Evolutionary conservation across 30 jellyfish, hydroid and myxozoan species (phyloP), one percentile per base, ranked within the genome.

Genomic region (Catostylus mosaicus): DNA sequence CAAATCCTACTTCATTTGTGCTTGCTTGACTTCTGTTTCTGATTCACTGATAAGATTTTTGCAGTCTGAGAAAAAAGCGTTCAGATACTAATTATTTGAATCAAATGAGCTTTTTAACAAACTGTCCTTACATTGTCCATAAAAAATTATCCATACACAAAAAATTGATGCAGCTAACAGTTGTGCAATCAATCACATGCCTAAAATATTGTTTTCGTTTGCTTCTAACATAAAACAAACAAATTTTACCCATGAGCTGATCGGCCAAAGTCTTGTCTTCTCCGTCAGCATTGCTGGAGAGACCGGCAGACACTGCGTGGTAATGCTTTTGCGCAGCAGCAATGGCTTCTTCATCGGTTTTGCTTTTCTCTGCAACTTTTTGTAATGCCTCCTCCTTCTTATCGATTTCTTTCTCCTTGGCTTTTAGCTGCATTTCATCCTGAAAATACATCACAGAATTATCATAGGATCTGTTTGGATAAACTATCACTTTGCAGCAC

Each of bases 221-320:
- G n/a, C n/a, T n/a, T n/a, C n/a, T n/a, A n/a, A n/a, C n/a, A n/a
- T 27, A 23, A 60, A 14, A 19, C 14, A 60, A 60, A 60, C 35
- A 60, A 27, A 29, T 60, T 19, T 9, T 54, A 91, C 98, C 98
- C 96, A 91, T 91, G 23, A 91, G 66, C 40, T 91, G 98, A 80
- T 91, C 98, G 31, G 98, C 89, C n/a, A 91, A 76, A 8, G 98
- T 91, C 63, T 91, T 91, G 73, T 91, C 98, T 69, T 91, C 98
- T 1, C 98, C 98, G 74, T 91, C 98, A 18, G 88, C 85, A 51
- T 91, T 91, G 37, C 95, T 78, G 30, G 98, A 91, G 1, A 91
- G 75, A 36, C 98, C 98, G 3, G 98, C 98, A 32, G 98, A 91
- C 31, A 91, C 98, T 9, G 98, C 98, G 71, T 91, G 98, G 46